phyloP scores from a whole-genome alignment of 2,113 vertebrate genomes.

The Perca fluviatilis region DNA sequence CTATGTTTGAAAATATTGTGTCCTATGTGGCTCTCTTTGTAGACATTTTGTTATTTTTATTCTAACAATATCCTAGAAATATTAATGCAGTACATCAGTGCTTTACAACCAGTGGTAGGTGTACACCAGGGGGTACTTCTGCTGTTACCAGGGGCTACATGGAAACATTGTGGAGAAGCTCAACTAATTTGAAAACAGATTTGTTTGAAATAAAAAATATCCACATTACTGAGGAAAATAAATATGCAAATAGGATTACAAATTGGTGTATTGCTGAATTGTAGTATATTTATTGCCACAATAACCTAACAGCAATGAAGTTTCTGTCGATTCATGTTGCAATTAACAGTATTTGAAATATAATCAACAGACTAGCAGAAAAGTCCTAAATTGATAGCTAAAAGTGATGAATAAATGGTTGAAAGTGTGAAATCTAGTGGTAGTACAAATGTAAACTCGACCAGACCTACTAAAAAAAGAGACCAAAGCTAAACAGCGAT shows the following conservation, averaged over 20 bases:
- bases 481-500: background rate
- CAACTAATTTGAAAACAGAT: background rate
- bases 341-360: background rate
- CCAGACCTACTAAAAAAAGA: background rate
- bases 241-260: background rate
- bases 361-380: background rate
- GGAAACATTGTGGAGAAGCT: background rate
- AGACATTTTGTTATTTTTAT: background rate
- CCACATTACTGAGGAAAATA: background rate
- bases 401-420: background rate
- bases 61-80: background rate
- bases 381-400: background rate
- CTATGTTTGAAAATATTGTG: background rate
- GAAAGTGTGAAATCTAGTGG: too few relatives aligned
- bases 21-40: too few relatives aligned
- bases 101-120: background rate
- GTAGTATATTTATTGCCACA: background rate
- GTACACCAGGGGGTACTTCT: background rate
- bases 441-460: background rate
- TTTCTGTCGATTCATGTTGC: background rate
- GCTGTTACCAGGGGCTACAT: background rate
- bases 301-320: background rate
- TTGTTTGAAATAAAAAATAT: background rate
- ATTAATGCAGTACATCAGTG: background rate
- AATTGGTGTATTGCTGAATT: slow-evolving; percentile 1